Conservation (phyloP, 2,888 invertebrate genomes). For the Teleiodes luculella region DNA sequence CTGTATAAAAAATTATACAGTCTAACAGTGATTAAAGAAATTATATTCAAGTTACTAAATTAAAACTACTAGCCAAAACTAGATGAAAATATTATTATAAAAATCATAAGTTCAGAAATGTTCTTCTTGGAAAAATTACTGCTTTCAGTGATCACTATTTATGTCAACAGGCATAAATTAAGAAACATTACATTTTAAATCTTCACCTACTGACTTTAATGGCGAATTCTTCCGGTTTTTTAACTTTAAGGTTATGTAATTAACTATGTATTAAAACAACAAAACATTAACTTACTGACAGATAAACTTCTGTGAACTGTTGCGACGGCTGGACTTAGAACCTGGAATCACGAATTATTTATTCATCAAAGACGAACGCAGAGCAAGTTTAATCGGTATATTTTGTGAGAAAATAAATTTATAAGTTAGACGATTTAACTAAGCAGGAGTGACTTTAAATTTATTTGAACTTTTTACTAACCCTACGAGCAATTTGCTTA, state of each 20-base stretch:
- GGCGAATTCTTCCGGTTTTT: slow-evolving; percentile 5
- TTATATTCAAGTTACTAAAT: too few species aligned
- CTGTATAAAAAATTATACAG: too few species aligned
- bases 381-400: too few species aligned
- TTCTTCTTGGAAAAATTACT: too few species aligned
- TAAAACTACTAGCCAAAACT: too few species aligned
- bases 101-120: too few species aligned
- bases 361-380: background rate
- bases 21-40: too few species aligned
- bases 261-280: background rate
- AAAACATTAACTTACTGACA: slow-evolving; percentile 51
- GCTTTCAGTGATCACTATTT: too few species aligned
- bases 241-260: slow-evolving; percentile 24
- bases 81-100: too few species aligned
- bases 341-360: slow-evolving; percentile 43
- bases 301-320: slow-evolving; percentile 52
- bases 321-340: slow-evolving; percentile 46
- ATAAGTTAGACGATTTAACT: too few species aligned
- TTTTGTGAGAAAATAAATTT: background rate
- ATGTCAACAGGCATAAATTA: background rate
- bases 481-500: slow-evolving; percentile 51
- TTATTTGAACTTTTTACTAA: slow-evolving; percentile 37
- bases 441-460: too few species aligned
- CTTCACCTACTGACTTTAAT: background rate
- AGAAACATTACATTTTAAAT: background rate